Conservation (phyloP, 2,888 invertebrate species). For the Parelbella ahira region DNA sequence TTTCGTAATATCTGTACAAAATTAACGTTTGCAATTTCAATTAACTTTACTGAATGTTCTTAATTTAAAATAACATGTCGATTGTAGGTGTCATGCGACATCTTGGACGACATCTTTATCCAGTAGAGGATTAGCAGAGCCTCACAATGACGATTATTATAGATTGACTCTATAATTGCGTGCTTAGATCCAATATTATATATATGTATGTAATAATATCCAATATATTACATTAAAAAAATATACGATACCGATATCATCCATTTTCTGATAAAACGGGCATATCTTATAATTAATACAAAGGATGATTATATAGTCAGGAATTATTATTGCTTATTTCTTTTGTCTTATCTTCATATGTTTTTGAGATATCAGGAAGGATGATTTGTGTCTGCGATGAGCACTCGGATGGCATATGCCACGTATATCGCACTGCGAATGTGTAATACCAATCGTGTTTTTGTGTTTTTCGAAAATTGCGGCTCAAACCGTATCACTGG, state of each 20-base stretch:
- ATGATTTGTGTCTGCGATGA: slow-evolving; percentile 6
- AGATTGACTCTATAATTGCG: no score
- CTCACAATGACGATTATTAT: no score
- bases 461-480: slow-evolving; percentile 1
- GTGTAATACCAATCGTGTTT: slow-evolving; percentile 7
- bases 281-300: slow-evolving; percentile 34
- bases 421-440: slow-evolving; percentile 6
- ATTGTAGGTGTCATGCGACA: no score
- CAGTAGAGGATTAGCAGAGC: no score
- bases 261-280: neutral
- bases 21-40: no score
- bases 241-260: neutral
- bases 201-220: no score
- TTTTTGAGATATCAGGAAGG: slow-evolving; percentile 14
- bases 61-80: no score
- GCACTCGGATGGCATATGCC: slow-evolving; percentile 4
- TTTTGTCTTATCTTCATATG: slow-evolving; percentile 47
- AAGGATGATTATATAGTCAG: slow-evolving; percentile 45
- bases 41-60: no score
- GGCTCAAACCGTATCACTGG: neutral
- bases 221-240: neutral
- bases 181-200: no score
- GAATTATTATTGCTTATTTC: slow-evolving; percentile 38
- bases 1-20: no score
- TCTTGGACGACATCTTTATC: no score